Conservation (phyloP, 2,797 vertebrate genomes). For the Psittacula echo region DNA sequence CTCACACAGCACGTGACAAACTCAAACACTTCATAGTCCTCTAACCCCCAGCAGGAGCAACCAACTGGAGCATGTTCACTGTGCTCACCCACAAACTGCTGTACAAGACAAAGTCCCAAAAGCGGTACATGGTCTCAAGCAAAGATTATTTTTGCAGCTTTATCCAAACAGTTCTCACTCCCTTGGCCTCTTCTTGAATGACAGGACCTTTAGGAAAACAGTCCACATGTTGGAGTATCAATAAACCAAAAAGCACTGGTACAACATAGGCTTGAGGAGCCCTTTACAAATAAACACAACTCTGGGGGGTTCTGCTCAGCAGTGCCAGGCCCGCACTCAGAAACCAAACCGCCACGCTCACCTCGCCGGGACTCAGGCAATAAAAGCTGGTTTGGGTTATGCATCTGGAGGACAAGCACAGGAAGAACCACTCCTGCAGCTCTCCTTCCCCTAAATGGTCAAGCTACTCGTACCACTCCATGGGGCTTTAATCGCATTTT, state of each 20-base stretch:
- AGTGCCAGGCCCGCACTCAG: not conserved
- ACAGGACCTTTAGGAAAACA: not conserved
- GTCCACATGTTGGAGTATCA: slow-evolving; percentile 13
- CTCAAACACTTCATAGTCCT: not conserved
- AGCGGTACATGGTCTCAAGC: not conserved
- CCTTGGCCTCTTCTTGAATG: slow-evolving; percentile 12
- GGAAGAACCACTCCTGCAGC: not conserved
- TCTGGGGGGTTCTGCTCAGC: not conserved
- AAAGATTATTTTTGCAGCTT: slow-evolving; percentile 43
- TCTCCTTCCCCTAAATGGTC: not conserved
- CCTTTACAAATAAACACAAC: not conserved
- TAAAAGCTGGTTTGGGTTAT: not conserved
- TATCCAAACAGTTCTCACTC: slow-evolving; percentile 24
- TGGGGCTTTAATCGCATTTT: slow-evolving; percentile 2
- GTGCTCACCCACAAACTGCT: not conserved
- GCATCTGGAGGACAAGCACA: not conserved
- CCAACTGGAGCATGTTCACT: not conserved
- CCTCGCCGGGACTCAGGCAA: not conserved
- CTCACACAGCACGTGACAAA: not conserved
- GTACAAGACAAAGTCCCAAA: not conserved
- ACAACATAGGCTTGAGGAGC: not conserved
- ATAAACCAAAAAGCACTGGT: not conserved
- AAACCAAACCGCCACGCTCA: not conserved
- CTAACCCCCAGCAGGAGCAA: not conserved
- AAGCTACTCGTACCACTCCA: not conserved